Evolutionary conservation across 2,797 vertebrate species (phyloP).

Genomic region (Notoglanidium macrostoma): DNA sequence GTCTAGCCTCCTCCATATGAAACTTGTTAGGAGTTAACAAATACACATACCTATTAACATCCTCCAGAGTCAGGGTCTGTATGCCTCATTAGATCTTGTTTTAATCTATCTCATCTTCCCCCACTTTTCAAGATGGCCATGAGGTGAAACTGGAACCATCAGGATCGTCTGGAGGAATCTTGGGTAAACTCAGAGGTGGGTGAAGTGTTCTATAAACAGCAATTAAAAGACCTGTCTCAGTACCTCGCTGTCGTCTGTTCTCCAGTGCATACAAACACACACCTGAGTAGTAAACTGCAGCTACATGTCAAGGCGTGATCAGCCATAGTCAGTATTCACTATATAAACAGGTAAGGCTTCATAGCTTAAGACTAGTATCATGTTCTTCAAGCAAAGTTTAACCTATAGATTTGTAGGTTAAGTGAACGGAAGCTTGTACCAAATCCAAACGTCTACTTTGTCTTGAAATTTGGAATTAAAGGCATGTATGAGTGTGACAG

Average conservation of each 20-base stretch:
- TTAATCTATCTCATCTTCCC: background rate
- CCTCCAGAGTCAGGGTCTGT: background rate
- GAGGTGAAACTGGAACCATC: constrained; percentile 85
- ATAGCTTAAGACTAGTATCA: background rate
- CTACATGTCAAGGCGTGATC: background rate
- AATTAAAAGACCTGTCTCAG: background rate
- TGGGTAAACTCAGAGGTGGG: constrained; percentile 90
- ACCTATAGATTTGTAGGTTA: background rate
- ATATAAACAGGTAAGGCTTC: background rate
- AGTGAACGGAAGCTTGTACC: background rate
- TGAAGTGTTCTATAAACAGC: background rate
- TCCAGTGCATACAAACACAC: background rate
- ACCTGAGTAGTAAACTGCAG: background rate
- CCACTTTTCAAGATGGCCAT: constrained; percentile 70
- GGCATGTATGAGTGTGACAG: background rate
- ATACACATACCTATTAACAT: background rate
- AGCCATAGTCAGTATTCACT: background rate
- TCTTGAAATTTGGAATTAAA: background rate
- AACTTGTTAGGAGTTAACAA: background rate
- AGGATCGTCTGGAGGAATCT: constrained; percentile 82
- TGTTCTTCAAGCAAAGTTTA: background rate
- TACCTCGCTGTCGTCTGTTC: background rate
- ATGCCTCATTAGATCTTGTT: background rate
- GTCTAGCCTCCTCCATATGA: background rate
- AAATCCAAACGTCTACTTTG: background rate